A percentile compares a stretch with the other conserved stretches of the same genome.
Conservation (phyloP, 2,113 vertebrate genomes). For the Tinamus guttatus region DNA sequence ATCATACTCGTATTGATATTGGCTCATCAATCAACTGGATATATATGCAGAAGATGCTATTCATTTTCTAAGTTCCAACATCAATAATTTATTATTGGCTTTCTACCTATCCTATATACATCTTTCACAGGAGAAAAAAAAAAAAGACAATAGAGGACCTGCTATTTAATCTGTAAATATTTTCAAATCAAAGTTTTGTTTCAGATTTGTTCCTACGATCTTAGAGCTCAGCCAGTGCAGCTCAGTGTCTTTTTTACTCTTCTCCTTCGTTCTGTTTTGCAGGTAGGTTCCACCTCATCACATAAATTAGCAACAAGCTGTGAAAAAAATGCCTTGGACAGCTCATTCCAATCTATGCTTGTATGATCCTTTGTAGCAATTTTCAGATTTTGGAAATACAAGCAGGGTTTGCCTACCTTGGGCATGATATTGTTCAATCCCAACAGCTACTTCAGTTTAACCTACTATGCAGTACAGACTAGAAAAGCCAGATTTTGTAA, state of each 20-base stretch:
- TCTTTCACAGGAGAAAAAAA: neutral
- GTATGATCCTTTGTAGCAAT: neutral
- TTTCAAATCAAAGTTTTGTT: neutral
- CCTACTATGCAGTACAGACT: neutral
- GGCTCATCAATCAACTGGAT: neutral
- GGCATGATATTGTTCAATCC: neutral
- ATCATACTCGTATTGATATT: neutral
- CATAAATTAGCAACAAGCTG: neutral
- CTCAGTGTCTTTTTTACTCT: slow-evolving; percentile 9
- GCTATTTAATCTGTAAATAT: neutral
- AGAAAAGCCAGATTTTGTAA: neutral
- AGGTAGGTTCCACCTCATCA: slow-evolving; percentile 46
- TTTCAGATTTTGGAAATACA: slow-evolving; percentile 7
- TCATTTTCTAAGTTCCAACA: neutral
- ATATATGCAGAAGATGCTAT: neutral
- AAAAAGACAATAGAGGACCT: neutral
- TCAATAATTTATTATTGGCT: neutral
- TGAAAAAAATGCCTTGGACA: slow-evolving; percentile 46
- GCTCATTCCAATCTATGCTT: slow-evolving; percentile 28
- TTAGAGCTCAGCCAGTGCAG: neutral
- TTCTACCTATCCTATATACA: neutral
- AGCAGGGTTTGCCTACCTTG: neutral
- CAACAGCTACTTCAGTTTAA: slow-evolving; percentile 23
- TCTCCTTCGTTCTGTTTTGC: slow-evolving; percentile 5
- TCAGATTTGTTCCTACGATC: neutral